Evolutionary conservation across 2,797 vertebrate species (phyloP), one percentile per base, ranked within the genome.

Genomic region (Helicolenus hilgendorfi): DNA sequence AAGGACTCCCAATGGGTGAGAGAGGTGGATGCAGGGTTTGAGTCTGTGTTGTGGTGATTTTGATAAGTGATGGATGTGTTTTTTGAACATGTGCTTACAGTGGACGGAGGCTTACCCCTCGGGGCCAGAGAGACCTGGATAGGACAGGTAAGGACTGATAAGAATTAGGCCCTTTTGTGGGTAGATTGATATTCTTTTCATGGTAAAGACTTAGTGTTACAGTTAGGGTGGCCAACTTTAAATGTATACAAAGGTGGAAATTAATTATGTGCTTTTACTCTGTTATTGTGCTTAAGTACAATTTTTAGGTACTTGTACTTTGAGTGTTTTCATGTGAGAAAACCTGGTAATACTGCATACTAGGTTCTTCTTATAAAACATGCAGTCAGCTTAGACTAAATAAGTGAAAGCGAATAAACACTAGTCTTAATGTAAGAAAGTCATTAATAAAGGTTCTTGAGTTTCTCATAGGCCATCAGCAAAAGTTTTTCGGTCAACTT

Each of bases 1-100:
- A 98, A 98, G 88, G 98, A 98, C 93, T 11, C 98, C 98, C 84
- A 98, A 98, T 53, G 97, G 98, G 98, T 98, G 88, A 97, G 97
- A 90, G 7, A 67, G 13, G 8, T 58, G 27, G 18, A 35, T 1
- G 5, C 15, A 33, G 11, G 22, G n/a, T 14, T 49, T 41, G 33
- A 62, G 45, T 65, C 27, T 13, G 22, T 60, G 10, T 60, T 63
- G 41, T 45, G 56, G 20, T 38, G 35, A 31, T 79, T 65, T 70
- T 15, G 36, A 78, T 35, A 36, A 65, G 20, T 55, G 11, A 65
- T 59, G 11, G 33, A 7, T 41, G 11, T 31, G 7, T 64, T 49
- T 1, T 58, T 69, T 10, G 10, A 18, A 35, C 58, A 77, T 79
- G 60, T 22, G 15, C 13, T 81, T 18, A 0, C 93, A 98, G 98